These are phyloP conservation scores for Drosophila trapezifrons DNA, from an alignment of 1,140 invertebrate genomes.

Conservation along the genomic window DNA sequence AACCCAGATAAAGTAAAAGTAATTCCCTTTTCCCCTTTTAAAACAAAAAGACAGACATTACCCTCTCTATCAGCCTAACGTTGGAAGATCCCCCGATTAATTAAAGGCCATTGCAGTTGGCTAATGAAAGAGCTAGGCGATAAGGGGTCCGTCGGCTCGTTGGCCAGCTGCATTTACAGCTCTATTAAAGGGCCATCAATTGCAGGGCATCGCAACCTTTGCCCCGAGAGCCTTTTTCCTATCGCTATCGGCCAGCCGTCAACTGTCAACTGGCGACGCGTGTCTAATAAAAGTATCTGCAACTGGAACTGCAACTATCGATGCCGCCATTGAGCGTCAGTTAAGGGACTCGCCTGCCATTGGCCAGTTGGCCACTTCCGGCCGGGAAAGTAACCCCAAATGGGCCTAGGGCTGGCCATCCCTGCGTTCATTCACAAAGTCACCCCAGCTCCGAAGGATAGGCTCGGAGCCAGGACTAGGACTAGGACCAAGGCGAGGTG, in stretches of 20 bases:
- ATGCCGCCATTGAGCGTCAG: slow-evolving; percentile 72
- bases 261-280: slow-evolving; percentile 66
- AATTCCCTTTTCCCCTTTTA: not conserved
- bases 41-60: not conserved
- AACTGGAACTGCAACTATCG: slow-evolving; percentile 60
- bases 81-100: slow-evolving; percentile 41
- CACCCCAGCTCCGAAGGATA: slow-evolving; percentile 49
- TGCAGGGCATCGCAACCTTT: slow-evolving; percentile 25
- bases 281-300: slow-evolving; percentile 80
- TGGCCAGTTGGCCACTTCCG: slow-evolving; percentile 59
- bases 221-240: slow-evolving; percentile 43
- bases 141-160: slow-evolving; percentile 28
- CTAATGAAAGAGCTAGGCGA: slow-evolving; percentile 34
- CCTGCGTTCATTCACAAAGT: slow-evolving; percentile 63
- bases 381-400: slow-evolving; percentile 38
- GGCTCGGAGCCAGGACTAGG: slow-evolving; percentile 12
- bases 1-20: not conserved
- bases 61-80: not conserved
- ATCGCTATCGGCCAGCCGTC: slow-evolving; percentile 27
- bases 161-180: slow-evolving; percentile 73
- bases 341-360: slow-evolving; percentile 57
- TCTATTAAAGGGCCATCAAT: slow-evolving; percentile 67
- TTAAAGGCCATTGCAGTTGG: slow-evolving; percentile 37
- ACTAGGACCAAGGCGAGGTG: slow-evolving; percentile 51
- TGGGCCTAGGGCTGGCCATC: slow-evolving; percentile 39